Conservation (phyloP, 2,888 invertebrate genomes). For the Marronus borbonicus region DNA sequence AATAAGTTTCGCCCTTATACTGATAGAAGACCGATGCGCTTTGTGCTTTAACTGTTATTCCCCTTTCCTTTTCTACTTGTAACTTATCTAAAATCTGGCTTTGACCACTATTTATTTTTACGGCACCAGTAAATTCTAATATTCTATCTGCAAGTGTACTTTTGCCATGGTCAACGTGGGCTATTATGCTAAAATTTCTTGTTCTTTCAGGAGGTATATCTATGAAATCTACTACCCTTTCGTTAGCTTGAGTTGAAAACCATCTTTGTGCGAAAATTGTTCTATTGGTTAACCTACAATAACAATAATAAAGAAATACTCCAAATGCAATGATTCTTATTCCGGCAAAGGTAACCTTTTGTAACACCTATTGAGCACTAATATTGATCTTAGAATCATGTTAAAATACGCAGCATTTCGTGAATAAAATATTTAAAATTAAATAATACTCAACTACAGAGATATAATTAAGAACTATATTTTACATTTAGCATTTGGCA, state of each 20-base stretch:
- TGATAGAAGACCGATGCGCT: slow-evolving; percentile 90
- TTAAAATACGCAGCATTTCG: no score
- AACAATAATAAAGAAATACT: no score
- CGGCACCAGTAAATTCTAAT: slow-evolving; percentile 92
- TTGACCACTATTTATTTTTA: slow-evolving; percentile 77
- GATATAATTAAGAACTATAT: no score
- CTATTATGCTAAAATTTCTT: slow-evolving; percentile 96
- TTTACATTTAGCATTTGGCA: no score
- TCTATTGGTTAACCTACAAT: not conserved
- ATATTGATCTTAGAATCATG: no score
- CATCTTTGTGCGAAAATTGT: not conserved
- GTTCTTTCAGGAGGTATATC: slow-evolving; percentile 74
- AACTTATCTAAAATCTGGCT: slow-evolving; percentile 84
- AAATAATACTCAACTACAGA: no score
- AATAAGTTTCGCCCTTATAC: slow-evolving; percentile 80
- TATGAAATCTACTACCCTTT: not conserved
- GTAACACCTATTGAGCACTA: no score
- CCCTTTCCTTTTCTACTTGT: slow-evolving; percentile 94
- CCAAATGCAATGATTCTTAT: no score
- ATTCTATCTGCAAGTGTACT: slow-evolving; percentile 96
- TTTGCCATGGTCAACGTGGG: slow-evolving; percentile 99
- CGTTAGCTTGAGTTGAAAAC: not conserved
- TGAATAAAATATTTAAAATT: no score
- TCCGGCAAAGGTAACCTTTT: no score
- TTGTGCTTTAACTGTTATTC: slow-evolving; percentile 99